Percentiles rank a stretch among this genome's conserved stretches.
Evolutionary conservation across 2,797 vertebrate genomes (phyloP).

Genomic region (Silurus lanzhouensis): DNA sequence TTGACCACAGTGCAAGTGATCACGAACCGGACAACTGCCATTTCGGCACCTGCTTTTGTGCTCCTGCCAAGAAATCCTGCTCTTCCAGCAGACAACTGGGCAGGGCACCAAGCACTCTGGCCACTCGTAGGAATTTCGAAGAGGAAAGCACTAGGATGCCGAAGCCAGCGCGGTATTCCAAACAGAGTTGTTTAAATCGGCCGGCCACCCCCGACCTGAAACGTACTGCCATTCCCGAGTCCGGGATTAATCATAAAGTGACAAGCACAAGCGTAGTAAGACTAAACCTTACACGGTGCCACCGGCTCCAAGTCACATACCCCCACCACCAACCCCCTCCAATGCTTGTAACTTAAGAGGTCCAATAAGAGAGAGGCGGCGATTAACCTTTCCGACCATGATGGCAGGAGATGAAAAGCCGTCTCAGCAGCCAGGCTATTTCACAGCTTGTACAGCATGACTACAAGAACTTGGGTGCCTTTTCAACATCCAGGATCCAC

Average conservation of each 20-base stretch:
- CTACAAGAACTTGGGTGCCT: background rate
- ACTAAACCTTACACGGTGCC: constrained; percentile 9
- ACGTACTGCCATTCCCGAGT: constrained; percentile 79
- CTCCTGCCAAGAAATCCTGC: constrained; percentile 64
- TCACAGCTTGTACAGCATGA: constrained; percentile 24
- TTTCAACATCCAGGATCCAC: constrained; percentile 36
- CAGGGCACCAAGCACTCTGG: constrained; percentile 83
- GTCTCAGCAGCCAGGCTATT: constrained; percentile 19
- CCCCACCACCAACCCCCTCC: constrained; percentile 52
- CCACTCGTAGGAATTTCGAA: constrained; percentile 77
- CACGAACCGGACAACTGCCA: constrained; percentile 74
- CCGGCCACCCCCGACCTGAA: constrained; percentile 81
- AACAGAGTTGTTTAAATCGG: constrained; percentile 86
- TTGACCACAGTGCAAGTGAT: constrained; percentile 71
- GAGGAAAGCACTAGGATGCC: constrained; percentile 83
- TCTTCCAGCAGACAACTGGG: constrained; percentile 66
- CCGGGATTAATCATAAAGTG: constrained; percentile 79
- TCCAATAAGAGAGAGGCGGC: constrained; percentile 8
- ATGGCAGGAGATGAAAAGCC: constrained; percentile 40
- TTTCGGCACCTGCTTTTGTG: constrained; percentile 83
- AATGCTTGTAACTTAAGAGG: constrained; percentile 53
- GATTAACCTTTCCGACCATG: constrained; percentile 32
- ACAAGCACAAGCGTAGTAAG: constrained; percentile 69
- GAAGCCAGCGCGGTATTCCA: constrained; percentile 84
- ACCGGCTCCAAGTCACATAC: constrained; percentile 19